Evolutionary conservation across 2,113 vertebrate genomes (phyloP), one percentile per base, ranked within the genome.

Genomic region (Rhineura floridana): DNA sequence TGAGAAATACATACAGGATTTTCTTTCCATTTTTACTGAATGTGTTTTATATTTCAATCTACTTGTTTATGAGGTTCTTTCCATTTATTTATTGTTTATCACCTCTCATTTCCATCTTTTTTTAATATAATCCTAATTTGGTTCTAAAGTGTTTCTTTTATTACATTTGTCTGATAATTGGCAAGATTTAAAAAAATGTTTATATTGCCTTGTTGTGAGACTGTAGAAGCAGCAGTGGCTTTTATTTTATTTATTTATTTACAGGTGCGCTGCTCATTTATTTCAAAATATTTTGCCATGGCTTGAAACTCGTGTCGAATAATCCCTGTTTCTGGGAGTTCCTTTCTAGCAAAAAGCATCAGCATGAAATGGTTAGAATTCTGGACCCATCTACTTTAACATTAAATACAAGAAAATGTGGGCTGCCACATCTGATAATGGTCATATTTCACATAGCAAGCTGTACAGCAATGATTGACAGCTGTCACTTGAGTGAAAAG

Each of bases 111-210:
- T 48, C 12, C 90, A 87, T 89, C 30, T 15, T 73, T 91, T 4
- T 77, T 91, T 83, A n/a, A 90, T 84, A 89, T 70, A 28, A 7
- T 48, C 92, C 90, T 90, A 77, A 62, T 91, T 95, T 91, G 70
- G 2, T 91, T 67, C 80, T 0, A 11, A 9, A 85, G 3, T 25
- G 59, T 52, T 62, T 77, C 90, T 89, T 88, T 42, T 55, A 65
- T 36, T 55, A 76, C 75, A 63, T 91, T 81, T 36, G 0, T 3
- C 25, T 59, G 0, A 79, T 73, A 59, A 36, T 76, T 84, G 33
- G 5, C 1, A 42, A 90, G 12, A 77, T 82, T 75, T 89, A 89
- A 0, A n/a, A 87, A 0, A 39, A 10, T 84, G 62, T 85, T 77
- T 72, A 76, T 81, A 73, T 48, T 75, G 28, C 21, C 3, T 70